Conservation (phyloP, 1,140 invertebrate genomes). For the Agrypnia vestita region DNA sequence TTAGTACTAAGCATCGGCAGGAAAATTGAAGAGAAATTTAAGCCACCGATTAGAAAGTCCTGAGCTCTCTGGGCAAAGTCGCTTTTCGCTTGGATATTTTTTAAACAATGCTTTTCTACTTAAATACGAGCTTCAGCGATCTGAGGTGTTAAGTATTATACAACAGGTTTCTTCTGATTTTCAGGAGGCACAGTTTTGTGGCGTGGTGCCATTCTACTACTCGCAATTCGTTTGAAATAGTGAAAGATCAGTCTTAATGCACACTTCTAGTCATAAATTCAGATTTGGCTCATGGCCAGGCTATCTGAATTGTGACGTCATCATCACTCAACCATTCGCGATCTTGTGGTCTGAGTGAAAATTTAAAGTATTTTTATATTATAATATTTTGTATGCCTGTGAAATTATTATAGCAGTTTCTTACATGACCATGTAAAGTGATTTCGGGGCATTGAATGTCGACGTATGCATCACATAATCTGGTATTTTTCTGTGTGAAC, state of each 20-base stretch:
- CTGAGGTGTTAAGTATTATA: no score
- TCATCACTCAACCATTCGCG: constrained; percentile 32
- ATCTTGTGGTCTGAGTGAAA: constrained; percentile 22
- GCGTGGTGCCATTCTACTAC: constrained; percentile 11
- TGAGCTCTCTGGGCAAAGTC: not conserved
- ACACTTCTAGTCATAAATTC: constrained; percentile 47
- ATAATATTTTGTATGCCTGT: not conserved
- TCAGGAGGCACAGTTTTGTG: not conserved
- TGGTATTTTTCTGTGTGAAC: no score
- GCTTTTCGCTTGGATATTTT: constrained; percentile 3
- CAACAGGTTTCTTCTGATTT: no score
- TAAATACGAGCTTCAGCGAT: not conserved
- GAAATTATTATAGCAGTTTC: not conserved
- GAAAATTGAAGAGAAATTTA: not conserved
- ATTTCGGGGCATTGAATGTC: no score
- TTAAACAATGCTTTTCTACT: not conserved
- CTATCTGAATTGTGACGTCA: constrained; percentile 53
- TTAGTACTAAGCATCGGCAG: not conserved
- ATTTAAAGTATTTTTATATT: constrained; percentile 23
- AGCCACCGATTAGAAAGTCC: not conserved
- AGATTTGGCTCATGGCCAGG: constrained; percentile 43
- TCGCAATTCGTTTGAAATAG: not conserved
- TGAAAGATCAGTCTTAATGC: constrained; percentile 28
- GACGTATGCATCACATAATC: no score
- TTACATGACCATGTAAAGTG: no score